A percentile compares a stretch with the other conserved stretches of the same genome.
Conservation (phyloP, 35 echinoderm and acorn worm genomes). For the Strongylocentrotus purpuratus region DNA sequence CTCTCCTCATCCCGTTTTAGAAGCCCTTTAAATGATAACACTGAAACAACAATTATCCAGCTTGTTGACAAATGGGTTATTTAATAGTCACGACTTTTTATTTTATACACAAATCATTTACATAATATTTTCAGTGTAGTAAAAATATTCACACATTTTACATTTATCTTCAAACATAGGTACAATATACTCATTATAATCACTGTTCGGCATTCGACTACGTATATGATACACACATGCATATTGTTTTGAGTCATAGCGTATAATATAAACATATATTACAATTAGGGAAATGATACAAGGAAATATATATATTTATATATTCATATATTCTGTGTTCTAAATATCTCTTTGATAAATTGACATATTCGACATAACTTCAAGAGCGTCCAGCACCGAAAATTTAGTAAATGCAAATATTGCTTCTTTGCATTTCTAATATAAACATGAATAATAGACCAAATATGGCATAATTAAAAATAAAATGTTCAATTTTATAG, state of each 20-base stretch:
- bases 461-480: not conserved
- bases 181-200: not conserved
- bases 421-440: not conserved
- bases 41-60: not conserved
- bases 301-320: constrained; percentile 30
- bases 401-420: constrained; percentile 1
- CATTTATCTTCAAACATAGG: constrained; percentile 37
- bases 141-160: constrained; percentile 58
- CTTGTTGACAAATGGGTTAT: constrained; percentile 39
- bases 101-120: constrained; percentile 48
- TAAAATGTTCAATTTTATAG: not conserved
- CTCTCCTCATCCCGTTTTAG: not conserved
- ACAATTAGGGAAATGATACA: not conserved
- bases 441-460: not conserved
- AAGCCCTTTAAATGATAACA: not conserved
- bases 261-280: constrained; percentile 30
- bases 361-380: constrained; percentile 18
- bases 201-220: constrained; percentile 23
- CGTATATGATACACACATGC: constrained; percentile 19
- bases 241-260: not conserved
- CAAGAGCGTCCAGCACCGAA: constrained; percentile 39
- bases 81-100: constrained; percentile 29
- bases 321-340: not conserved
- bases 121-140: constrained; percentile 57
- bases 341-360: constrained; percentile 16